phyloP scores from a whole-genome alignment of 2,797 vertebrate genomes.

The Mormyrops attenuatus region DNA sequence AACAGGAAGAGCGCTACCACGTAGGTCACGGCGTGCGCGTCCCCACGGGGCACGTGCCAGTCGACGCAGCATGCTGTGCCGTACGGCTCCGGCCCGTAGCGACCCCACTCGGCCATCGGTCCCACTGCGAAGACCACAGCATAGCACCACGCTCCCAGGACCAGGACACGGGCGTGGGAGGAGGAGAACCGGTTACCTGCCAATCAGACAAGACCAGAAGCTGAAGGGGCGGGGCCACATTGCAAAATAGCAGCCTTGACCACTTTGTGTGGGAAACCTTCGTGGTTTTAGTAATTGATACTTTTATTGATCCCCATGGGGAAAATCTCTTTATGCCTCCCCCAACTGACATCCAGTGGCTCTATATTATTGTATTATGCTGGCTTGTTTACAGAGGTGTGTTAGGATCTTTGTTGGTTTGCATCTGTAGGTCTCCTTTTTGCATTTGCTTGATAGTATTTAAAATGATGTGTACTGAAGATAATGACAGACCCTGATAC shows the following conservation, averaged over 20 bases:
- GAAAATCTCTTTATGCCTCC: too few species aligned
- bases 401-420: background rate
- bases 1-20: conserved; percentile 72
- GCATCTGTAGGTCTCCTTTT: background rate
- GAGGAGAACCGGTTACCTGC: conserved; percentile 74
- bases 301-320: too few species aligned
- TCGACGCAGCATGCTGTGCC: conserved; percentile 80
- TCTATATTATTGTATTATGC: background rate
- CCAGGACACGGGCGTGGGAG: conserved; percentile 62
- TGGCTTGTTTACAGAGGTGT: background rate
- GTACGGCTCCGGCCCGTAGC: conserved; percentile 73
- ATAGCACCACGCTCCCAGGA: conserved; percentile 69
- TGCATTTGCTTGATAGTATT: background rate
- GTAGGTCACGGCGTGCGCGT: conserved; percentile 63
- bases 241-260: background rate
- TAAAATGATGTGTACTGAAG: background rate
- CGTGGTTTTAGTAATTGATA: background rate
- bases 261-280: background rate
- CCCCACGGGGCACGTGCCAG: conserved; percentile 64
- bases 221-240: background rate
- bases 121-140: conserved; percentile 69
- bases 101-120: conserved; percentile 72
- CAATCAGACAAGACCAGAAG: conserved; percentile 11
- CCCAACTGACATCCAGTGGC: background rate
- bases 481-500: background rate